Percentiles rank a stretch among this genome's conserved stretches.
These are phyloP conservation scores for Ceyx cyanopectus DNA, from an alignment of 2,113 vertebrate genomes.

Conservation along the genomic window DNA sequence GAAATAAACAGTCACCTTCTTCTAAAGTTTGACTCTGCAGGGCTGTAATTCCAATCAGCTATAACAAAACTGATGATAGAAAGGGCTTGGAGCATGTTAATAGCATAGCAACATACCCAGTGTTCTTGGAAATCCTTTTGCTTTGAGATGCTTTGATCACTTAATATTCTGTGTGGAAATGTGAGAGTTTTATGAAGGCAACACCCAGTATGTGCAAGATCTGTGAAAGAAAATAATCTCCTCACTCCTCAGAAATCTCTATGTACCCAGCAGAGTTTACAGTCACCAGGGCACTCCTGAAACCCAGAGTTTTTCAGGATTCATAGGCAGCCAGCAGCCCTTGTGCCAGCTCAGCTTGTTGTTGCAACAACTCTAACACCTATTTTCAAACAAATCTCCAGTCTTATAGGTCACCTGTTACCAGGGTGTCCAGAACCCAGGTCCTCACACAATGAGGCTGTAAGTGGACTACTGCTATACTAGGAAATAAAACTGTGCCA, in stretches of 20 bases:
- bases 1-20: neutral
- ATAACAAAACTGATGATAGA: conserved; percentile 8
- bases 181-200: neutral
- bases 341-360: neutral
- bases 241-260: neutral
- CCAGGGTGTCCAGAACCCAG: neutral
- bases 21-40: neutral
- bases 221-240: neutral
- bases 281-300: neutral
- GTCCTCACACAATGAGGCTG: neutral
- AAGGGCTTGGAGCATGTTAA: conserved; percentile 12
- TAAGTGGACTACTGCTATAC: neutral
- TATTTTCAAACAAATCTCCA: neutral
- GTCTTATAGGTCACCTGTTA: neutral
- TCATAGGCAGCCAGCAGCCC: neutral
- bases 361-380: neutral
- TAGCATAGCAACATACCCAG: neutral
- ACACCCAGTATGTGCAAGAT: neutral
- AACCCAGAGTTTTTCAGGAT: neutral
- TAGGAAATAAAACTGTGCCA: neutral
- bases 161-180: neutral
- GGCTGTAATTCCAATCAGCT: conserved; percentile 9
- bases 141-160: neutral
- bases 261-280: neutral
- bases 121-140: conserved; percentile 15